These are phyloP conservation scores for Macquaria ambigua DNA, from an alignment of 2,113 vertebrate genomes.

Conservation along the genomic window DNA sequence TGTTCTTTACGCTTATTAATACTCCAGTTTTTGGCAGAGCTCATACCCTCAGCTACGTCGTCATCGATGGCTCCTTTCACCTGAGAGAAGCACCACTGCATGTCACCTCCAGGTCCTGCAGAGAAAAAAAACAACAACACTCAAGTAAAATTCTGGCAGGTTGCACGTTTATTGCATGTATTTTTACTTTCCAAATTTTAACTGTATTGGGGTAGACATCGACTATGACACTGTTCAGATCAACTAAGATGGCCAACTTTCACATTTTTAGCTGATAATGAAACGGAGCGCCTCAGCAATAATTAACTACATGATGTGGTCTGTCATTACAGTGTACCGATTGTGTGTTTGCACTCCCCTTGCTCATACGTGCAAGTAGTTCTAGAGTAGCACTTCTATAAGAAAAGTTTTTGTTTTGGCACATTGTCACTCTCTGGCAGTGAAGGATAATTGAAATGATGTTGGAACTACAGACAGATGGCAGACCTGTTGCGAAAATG, in stretches of 20 bases:
- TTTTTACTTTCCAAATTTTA: neutral
- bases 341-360: neutral
- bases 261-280: neutral
- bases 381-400: neutral
- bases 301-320: neutral
- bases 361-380: neutral
- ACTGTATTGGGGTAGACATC: neutral
- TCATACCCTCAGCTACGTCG: conserved; percentile 97
- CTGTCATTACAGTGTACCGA: neutral
- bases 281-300: neutral
- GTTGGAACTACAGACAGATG: neutral
- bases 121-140: neutral
- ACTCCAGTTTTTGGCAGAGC: neutral
- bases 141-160: neutral
- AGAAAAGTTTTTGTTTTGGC: neutral
- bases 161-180: neutral
- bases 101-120: conserved; percentile 91
- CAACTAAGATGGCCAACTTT: neutral
- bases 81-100: conserved; percentile 99
- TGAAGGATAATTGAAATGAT: neutral
- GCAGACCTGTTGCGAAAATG: neutral
- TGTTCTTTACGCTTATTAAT: neutral
- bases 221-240: neutral
- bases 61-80: conserved; percentile 99
- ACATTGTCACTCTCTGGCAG: neutral